Conservation (phyloP, 2,888 invertebrate genomes). For the Strigamia maritima region DNA sequence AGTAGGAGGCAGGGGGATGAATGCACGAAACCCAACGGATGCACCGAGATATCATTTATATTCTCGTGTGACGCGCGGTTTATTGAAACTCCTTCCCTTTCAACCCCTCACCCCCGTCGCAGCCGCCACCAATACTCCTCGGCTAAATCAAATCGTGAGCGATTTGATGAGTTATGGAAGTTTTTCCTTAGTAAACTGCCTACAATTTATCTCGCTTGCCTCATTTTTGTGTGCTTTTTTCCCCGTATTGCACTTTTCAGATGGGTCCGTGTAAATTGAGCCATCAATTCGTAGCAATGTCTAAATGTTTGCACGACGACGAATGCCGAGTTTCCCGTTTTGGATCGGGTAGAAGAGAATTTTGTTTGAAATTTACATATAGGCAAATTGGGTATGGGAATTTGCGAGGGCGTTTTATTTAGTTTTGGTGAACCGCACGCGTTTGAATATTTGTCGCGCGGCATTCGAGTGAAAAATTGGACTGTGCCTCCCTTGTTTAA, state of each 20-base stretch:
- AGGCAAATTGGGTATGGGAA: slow-evolving; percentile 16
- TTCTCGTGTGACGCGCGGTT: slow-evolving; percentile 29
- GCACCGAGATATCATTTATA: slow-evolving; percentile 27
- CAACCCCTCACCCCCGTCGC: neutral
- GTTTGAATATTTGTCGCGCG: slow-evolving; percentile 29
- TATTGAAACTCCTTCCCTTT: slow-evolving; percentile 16
- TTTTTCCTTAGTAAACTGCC: slow-evolving; percentile 9
- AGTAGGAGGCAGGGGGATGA: slow-evolving; percentile 12
- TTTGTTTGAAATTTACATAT: slow-evolving; percentile 16
- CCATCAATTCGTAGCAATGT: slow-evolving; percentile 19
- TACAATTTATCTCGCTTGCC: slow-evolving; percentile 21
- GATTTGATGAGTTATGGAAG: slow-evolving; percentile 29
- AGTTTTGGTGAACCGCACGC: slow-evolving; percentile 27
- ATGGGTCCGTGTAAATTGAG: slow-evolving; percentile 23
- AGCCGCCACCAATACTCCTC: slow-evolving; percentile 14
- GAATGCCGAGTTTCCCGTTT: neutral
- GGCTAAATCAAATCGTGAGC: slow-evolving; percentile 27
- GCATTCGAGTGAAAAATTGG: slow-evolving; percentile 17
- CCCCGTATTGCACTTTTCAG: slow-evolving; percentile 12
- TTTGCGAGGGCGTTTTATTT: slow-evolving; percentile 13
- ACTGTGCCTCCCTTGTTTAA: slow-evolving; percentile 12
- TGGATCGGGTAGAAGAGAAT: neutral
- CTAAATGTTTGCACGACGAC: slow-evolving; percentile 10
- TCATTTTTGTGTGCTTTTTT: slow-evolving; percentile 8
- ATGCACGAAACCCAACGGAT: slow-evolving; percentile 27